Conservation (phyloP, 2,113 vertebrate genomes). For the Pogona vitticeps region DNA sequence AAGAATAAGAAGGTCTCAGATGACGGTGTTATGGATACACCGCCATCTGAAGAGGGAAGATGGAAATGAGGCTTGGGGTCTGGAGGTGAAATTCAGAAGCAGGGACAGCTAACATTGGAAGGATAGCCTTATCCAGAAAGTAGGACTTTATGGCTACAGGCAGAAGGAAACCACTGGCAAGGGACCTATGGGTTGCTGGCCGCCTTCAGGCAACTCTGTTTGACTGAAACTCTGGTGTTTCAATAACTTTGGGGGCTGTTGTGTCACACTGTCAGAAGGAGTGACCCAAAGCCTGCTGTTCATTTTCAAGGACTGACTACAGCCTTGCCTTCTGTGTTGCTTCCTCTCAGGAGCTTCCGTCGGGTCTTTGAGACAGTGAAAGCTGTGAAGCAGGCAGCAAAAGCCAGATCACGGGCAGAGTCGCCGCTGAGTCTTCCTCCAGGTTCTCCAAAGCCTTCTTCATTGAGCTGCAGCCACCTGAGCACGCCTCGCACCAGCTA, state of each 20-base stretch:
- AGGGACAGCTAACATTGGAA: not conserved
- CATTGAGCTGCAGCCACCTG: slow-evolving; percentile 71
- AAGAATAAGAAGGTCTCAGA: not conserved
- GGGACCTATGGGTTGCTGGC: not conserved
- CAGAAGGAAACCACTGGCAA: no score
- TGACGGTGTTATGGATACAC: not conserved
- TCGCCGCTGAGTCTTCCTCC: slow-evolving; percentile 74
- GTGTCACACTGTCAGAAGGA: not conserved
- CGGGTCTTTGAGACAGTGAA: slow-evolving; percentile 86
- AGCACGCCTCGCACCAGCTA: slow-evolving; percentile 77
- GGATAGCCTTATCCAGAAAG: not conserved
- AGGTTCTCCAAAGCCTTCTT: slow-evolving; percentile 56
- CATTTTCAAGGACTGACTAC: not conserved
- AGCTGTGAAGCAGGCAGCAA: slow-evolving; percentile 76
- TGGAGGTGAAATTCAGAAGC: not conserved
- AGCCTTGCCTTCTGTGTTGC: not conserved
- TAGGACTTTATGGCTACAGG: not conserved
- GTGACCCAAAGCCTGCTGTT: not conserved
- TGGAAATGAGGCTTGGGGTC: not conserved
- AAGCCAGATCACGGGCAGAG: slow-evolving; percentile 73
- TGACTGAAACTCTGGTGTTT: not conserved
- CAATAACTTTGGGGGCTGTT: not conserved
- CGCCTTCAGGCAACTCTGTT: not conserved
- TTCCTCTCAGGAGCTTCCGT: slow-evolving; percentile 70
- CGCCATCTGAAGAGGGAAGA: not conserved